These are phyloP conservation scores for Drosophila mercatorum DNA, from an alignment of 2,888 invertebrate species.

Conservation along the genomic window DNA sequence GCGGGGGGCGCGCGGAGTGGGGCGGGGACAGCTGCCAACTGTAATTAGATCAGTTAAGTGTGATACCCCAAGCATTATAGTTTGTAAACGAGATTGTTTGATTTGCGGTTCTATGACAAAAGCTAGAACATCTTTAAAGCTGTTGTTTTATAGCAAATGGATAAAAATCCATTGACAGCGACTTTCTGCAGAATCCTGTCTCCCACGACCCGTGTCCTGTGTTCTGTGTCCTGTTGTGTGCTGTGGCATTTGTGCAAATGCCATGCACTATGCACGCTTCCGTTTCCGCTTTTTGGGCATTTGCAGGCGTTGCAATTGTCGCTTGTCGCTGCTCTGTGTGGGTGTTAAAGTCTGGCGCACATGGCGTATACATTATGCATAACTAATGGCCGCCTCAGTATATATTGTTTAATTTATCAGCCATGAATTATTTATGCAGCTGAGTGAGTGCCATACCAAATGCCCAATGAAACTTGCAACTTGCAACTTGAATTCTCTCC, in stretches of 20 bases:
- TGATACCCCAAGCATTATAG: conserved; percentile 7
- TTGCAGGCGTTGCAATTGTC: conserved; percentile 78
- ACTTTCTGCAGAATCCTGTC: background rate
- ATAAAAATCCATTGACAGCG: conserved; percentile 15
- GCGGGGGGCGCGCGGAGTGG: no score
- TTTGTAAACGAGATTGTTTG: conserved; percentile 3
- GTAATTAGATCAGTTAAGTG: conserved; percentile 30
- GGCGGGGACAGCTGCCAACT: background rate
- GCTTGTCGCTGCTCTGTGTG: conserved; percentile 45
- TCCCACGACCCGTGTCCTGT: background rate
- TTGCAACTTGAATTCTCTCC: conserved; percentile 30
- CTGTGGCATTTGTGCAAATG: conserved; percentile 69
- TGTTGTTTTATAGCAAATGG: conserved; percentile 10
- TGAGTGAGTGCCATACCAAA: conserved; percentile 29
- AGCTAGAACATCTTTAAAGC: background rate
- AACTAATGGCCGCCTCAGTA: conserved; percentile 72
- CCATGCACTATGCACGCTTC: conserved; percentile 76
- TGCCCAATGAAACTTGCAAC: conserved; percentile 42
- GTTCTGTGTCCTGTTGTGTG: background rate
- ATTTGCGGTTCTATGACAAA: background rate
- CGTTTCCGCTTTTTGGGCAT: conserved; percentile 60
- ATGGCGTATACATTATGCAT: conserved; percentile 77
- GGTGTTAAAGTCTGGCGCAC: conserved; percentile 68
- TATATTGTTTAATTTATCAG: conserved; percentile 81
- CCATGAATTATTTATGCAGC: conserved; percentile 77